Evolutionary conservation across 2,888 invertebrate genomes (phyloP).

Genomic region (Hoplodrina blanda): DNA sequence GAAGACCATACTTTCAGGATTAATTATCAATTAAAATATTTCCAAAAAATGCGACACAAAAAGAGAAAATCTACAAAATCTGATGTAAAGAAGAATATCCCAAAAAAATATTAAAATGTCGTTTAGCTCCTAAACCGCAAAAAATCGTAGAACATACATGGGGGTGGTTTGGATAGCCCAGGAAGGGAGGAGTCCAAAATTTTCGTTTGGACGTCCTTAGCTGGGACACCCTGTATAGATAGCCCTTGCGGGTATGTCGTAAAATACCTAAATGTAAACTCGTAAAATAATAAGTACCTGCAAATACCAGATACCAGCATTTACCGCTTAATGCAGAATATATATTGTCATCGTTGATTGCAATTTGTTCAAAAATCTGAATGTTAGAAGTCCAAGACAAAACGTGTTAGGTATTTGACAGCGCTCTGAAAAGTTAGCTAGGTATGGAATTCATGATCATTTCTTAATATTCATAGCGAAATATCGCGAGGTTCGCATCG

Average conservation of each 20-base stretch:
- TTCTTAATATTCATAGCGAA: conserved; percentile 86
- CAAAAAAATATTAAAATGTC: too few relatives aligned
- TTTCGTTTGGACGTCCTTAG: too few relatives aligned
- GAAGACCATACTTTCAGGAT: too few relatives aligned
- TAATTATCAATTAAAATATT: too few relatives aligned
- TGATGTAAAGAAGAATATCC: too few relatives aligned
- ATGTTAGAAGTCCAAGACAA: conserved; percentile 50
- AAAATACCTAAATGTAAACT: conserved; percentile 2
- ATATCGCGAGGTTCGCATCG: conserved; percentile 71
- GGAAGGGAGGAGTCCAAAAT: too few relatives aligned
- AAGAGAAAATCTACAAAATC: too few relatives aligned
- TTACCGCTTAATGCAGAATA: neutral
- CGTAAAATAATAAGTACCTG: neutral
- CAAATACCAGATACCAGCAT: neutral
- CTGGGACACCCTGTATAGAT: too few relatives aligned
- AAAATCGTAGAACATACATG: too few relatives aligned
- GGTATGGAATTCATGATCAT: conserved; percentile 84
- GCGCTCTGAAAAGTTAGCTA: conserved; percentile 70
- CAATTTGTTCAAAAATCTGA: neutral
- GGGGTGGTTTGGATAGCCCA: too few relatives aligned
- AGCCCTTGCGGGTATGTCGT: neutral
- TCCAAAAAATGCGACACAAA: too few relatives aligned
- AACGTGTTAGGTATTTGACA: conserved; percentile 74
- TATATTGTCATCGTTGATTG: neutral
- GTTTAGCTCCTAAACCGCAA: too few relatives aligned